Percentiles rank a stretch among this genome's conserved stretches.
phyloP scores from a whole-genome alignment of 2,113 vertebrate species.

The Tyrannus savana region DNA sequence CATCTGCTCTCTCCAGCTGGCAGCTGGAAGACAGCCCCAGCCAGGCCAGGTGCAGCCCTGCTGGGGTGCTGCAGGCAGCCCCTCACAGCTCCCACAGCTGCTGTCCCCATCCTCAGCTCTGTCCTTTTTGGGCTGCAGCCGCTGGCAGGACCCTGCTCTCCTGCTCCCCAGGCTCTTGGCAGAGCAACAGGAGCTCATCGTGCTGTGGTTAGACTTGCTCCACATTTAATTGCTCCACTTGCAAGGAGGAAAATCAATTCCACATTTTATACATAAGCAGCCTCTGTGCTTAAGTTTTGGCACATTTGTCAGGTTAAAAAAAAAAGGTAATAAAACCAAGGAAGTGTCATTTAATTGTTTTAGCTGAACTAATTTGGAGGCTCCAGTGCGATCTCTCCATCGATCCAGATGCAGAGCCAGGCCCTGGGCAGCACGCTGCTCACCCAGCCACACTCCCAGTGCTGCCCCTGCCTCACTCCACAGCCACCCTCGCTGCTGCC shows the following conservation, averaged over 20 bases:
- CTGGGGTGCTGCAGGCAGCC: rapidly evolving
- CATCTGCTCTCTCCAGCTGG: neutral
- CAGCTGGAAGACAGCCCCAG: neutral
- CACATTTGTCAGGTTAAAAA: slow-evolving; percentile 42
- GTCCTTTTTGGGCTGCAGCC: rapidly evolving
- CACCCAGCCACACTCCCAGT: rapidly evolving
- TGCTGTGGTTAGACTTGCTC: neutral
- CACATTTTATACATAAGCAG: slow-evolving; percentile 41
- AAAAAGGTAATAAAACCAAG: slow-evolving; percentile 29
- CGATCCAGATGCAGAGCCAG: neutral
- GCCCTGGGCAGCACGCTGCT: neutral
- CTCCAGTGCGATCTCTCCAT: neutral
- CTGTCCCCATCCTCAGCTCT: neutral
- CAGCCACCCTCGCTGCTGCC: neutral
- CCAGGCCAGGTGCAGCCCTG: neutral
- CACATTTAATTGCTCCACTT: slow-evolving; percentile 59
- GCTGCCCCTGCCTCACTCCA: rapidly evolving
- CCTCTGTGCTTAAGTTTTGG: slow-evolving; percentile 43
- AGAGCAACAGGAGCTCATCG: neutral
- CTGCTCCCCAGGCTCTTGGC: neutral
- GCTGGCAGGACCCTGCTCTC: neutral
- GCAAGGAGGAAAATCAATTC: slow-evolving; percentile 60
- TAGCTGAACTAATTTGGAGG: slow-evolving; percentile 42
- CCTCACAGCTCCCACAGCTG: neutral
- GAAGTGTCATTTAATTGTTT: slow-evolving; percentile 69